These are phyloP conservation scores for Corydoras maculifer DNA, from an alignment of 2,113 vertebrate genomes.

Conservation along the genomic window DNA sequence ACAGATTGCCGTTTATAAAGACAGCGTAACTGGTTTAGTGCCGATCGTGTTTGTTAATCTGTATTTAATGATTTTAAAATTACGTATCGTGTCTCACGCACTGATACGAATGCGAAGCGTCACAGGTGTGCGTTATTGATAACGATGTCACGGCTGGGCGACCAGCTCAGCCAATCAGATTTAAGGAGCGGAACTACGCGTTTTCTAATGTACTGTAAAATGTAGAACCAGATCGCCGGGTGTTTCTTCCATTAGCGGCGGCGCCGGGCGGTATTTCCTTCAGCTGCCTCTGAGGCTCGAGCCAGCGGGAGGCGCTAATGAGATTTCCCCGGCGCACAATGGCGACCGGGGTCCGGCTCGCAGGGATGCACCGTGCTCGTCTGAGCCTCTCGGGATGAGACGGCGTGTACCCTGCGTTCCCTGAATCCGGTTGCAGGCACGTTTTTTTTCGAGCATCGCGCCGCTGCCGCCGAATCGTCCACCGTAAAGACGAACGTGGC, in stretches of 20 bases:
- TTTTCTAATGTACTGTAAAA: too few relatives aligned
- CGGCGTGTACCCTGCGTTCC: neutral
- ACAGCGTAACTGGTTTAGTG: too few relatives aligned
- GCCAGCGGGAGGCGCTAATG: slow-evolving; percentile 7
- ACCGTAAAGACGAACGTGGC: neutral
- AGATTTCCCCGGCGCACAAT: slow-evolving; percentile 15
- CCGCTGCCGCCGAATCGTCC: too few relatives aligned
- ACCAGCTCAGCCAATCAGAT: too few relatives aligned
- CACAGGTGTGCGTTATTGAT: too few relatives aligned
- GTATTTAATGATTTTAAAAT: too few relatives aligned
- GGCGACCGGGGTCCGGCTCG: neutral
- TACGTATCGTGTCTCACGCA: too few relatives aligned
- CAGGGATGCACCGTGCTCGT: neutral
- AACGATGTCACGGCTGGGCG: too few relatives aligned
- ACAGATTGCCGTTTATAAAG: too few relatives aligned
- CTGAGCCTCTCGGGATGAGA: neutral
- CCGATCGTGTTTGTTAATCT: too few relatives aligned
- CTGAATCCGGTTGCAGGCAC: neutral
- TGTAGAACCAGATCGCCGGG: neutral
- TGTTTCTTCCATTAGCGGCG: neutral
- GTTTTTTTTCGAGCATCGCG: neutral
- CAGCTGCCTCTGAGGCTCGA: neutral
- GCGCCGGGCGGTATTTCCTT: slow-evolving; percentile 2
- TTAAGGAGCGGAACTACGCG: too few relatives aligned
- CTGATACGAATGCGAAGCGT: too few relatives aligned